Evolutionary conservation across 2,797 vertebrate species (phyloP).

Genomic region (Crypturellus tataupa): DNA sequence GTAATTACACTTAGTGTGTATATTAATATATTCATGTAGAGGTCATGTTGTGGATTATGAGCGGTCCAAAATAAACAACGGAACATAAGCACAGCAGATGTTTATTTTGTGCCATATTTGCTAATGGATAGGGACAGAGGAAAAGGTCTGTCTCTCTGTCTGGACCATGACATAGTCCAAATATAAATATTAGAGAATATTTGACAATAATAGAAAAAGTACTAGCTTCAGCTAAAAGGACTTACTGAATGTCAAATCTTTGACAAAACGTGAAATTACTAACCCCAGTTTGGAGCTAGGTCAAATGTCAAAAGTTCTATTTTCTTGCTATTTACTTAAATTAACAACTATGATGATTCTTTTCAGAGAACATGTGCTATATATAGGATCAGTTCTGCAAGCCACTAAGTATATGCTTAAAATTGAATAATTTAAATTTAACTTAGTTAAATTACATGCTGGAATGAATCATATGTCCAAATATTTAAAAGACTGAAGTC

Average conservation of each 20-base stretch:
- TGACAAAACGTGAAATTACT: background rate
- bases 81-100: background rate
- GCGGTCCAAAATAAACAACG: background rate
- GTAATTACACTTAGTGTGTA: background rate
- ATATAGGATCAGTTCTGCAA: background rate
- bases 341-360: background rate
- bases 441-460: background rate
- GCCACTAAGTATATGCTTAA: background rate
- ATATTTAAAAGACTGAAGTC: background rate
- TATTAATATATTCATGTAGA: background rate
- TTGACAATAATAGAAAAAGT: background rate
- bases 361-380: background rate
- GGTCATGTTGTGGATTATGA: background rate
- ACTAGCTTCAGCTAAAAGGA: rapidly evolving
- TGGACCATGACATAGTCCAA: background rate
- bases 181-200: background rate
- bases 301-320: background rate
- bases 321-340: background rate
- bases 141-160: background rate
- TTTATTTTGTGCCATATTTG: background rate
- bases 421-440: background rate
- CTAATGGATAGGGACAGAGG: background rate
- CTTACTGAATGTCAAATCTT: background rate
- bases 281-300: background rate
- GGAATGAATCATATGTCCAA: background rate